Evolutionary conservation across 1,140 invertebrate genomes (phyloP).

Genomic region (Trachymyrmex cornetzi): DNA sequence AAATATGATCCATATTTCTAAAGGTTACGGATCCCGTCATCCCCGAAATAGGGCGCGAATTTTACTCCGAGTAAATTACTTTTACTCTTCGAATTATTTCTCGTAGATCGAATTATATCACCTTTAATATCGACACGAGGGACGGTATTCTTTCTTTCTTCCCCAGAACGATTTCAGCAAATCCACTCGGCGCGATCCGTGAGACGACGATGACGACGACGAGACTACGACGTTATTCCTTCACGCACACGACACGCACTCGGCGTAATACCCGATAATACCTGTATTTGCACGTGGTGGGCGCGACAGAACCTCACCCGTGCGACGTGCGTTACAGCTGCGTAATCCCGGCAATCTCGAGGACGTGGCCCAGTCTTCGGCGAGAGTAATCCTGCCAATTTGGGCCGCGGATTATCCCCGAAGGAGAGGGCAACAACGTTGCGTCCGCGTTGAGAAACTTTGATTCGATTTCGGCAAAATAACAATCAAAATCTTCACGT

Average conservation of each 20-base stretch:
- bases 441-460: constrained; percentile 59
- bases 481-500: constrained; percentile 17
- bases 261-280: constrained; percentile 77
- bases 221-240: constrained; percentile 37
- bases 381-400: constrained; percentile 81
- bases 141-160: neutral
- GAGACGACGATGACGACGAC: neutral
- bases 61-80: neutral
- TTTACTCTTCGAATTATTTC: neutral
- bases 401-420: constrained; percentile 79
- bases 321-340: constrained; percentile 71
- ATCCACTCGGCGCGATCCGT: constrained; percentile 29
- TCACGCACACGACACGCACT: constrained; percentile 56
- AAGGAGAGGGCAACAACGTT: constrained; percentile 34
- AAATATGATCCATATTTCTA: neutral
- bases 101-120: neutral
- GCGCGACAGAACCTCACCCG: constrained; percentile 40
- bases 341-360: constrained; percentile 82
- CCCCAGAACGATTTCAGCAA: constrained; percentile 8
- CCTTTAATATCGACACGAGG: constrained; percentile 6
- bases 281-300: constrained; percentile 74
- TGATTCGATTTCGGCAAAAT: constrained; percentile 51
- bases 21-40: neutral
- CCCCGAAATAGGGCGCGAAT: neutral
- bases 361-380: constrained; percentile 78